Conservation (phyloP, 2,113 vertebrate species). For the Lucifuga dentata region DNA sequence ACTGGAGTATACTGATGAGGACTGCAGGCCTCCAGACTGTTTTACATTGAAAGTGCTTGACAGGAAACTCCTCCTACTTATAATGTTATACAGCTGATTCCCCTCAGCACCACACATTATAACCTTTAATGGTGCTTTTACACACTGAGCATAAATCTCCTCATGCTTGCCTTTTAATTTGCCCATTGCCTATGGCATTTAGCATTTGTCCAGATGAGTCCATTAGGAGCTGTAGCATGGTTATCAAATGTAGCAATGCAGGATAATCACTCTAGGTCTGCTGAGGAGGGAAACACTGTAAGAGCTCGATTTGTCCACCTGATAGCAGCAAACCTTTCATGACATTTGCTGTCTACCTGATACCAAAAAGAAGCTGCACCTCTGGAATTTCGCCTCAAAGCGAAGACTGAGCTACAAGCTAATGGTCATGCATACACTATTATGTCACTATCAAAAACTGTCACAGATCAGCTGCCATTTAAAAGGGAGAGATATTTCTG, state of each 20-base stretch:
- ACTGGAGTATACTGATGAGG: constrained; percentile 29
- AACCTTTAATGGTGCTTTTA: background rate
- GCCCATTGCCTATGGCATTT: background rate
- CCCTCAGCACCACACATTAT: background rate
- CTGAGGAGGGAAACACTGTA: background rate
- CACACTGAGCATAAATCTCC: constrained; percentile 6
- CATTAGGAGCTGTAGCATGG: background rate
- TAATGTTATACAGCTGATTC: no score
- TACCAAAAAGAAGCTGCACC: constrained; percentile 10
- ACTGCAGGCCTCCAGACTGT: constrained; percentile 3
- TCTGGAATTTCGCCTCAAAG: constrained; percentile 30
- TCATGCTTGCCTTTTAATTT: background rate
- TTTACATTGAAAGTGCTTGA: constrained; percentile 12
- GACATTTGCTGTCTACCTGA: constrained; percentile 7
- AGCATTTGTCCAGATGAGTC: background rate
- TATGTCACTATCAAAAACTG: constrained; percentile 20
- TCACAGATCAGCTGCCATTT: constrained; percentile 10
- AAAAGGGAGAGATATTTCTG: background rate
- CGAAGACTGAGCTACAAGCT: constrained; percentile 6
- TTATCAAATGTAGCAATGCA: background rate
- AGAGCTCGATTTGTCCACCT: constrained; percentile 10
- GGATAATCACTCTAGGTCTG: background rate
- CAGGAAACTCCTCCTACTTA: constrained; percentile 18
- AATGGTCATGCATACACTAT: background rate
- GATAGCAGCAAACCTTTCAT: constrained; percentile 1